Percentiles rank a stretch among this genome's conserved stretches.
These are phyloP conservation scores for Threskiornis aethiopicus DNA, from an alignment of 2,797 vertebrate genomes.

Conservation along the genomic window DNA sequence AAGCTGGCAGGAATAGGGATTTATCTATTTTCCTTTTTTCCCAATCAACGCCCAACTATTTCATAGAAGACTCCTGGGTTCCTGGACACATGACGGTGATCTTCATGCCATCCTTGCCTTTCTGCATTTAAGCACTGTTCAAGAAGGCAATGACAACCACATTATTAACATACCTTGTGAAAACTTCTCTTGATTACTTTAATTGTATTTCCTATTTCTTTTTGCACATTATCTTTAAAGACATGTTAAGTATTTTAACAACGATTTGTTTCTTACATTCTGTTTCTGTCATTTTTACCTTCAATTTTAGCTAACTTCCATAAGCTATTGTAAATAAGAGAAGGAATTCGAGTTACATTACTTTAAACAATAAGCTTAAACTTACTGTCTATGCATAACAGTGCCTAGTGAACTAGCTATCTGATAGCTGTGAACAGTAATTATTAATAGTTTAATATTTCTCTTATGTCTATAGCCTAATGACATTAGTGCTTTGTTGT, in stretches of 20 bases:
- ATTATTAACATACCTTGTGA: no score
- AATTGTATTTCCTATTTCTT: background rate
- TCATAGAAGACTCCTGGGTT: background rate
- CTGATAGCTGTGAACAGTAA: background rate
- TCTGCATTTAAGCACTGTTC: background rate
- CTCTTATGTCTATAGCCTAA: background rate
- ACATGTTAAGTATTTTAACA: background rate
- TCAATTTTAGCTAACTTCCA: background rate
- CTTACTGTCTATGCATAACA: background rate
- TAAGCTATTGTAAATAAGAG: background rate
- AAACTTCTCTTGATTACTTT: background rate
- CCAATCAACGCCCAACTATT: background rate
- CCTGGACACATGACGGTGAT: background rate
- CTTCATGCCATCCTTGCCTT: background rate
- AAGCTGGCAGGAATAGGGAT: background rate
- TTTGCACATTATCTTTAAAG: background rate
- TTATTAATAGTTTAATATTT: constrained; percentile 2
- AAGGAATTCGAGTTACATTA: background rate
- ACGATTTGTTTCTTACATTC: background rate
- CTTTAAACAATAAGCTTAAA: background rate
- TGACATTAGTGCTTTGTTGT: background rate
- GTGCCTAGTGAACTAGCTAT: background rate
- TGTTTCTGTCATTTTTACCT: background rate
- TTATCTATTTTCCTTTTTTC: background rate
- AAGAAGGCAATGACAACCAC: background rate